Evolutionary conservation across 1,140 invertebrate genomes (phyloP).

Genomic region (Steinernema feltiae): DNA sequence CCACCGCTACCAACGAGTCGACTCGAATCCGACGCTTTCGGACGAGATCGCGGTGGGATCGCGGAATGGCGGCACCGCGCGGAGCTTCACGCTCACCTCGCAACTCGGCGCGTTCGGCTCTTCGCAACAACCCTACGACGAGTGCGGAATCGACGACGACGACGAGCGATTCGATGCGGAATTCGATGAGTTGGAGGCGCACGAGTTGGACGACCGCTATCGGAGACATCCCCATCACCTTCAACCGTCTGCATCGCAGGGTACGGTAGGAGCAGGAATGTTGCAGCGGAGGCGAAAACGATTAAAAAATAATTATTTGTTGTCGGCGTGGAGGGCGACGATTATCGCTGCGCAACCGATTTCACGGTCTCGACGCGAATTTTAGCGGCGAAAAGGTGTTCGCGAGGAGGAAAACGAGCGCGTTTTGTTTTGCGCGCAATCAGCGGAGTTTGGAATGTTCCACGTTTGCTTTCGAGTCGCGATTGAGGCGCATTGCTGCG

Average conservation of each 20-base stretch:
- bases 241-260: slow-evolving; percentile 42
- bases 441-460: too few relatives aligned
- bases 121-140: slow-evolving; percentile 8
- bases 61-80: not conserved
- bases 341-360: not conserved
- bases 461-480: too few relatives aligned
- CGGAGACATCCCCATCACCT: slow-evolving; percentile 45
- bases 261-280: too few relatives aligned
- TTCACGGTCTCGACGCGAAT: slow-evolving; percentile 20
- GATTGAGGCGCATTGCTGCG: too few relatives aligned
- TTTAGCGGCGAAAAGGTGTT: slow-evolving; percentile 7
- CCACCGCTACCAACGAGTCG: slow-evolving; percentile 12
- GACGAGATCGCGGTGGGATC: not conserved
- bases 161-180: slow-evolving; percentile 26
- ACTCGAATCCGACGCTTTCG: slow-evolving; percentile 8
- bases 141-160: slow-evolving; percentile 26
- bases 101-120: slow-evolving; percentile 1
- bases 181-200: slow-evolving; percentile 44
- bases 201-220: slow-evolving; percentile 51
- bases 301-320: not conserved
- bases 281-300: not conserved
- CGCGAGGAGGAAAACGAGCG: not conserved
- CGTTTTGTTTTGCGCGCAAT: too few relatives aligned
- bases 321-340: not conserved
- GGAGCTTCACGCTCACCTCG: slow-evolving; percentile 1